These are phyloP conservation scores for Melitaea athalia DNA, from an alignment of 2,888 invertebrate species.

Conservation along the genomic window DNA sequence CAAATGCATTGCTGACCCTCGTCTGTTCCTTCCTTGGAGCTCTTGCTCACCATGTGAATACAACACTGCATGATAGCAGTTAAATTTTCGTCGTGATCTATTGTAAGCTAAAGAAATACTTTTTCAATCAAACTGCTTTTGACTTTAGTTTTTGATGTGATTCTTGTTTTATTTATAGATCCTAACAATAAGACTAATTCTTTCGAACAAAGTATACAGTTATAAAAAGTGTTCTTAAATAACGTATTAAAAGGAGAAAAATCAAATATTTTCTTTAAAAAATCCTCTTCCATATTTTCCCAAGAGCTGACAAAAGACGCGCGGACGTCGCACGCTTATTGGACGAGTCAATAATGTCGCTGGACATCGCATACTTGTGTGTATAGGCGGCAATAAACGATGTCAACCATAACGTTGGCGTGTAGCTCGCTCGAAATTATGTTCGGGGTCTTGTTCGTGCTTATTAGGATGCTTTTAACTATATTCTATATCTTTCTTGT, in stretches of 20 bases:
- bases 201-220: no score
- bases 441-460: slow-evolving; percentile 36
- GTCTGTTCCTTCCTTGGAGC: no score
- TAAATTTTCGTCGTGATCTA: no score
- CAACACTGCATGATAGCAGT: no score
- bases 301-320: slow-evolving; percentile 65
- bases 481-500: not conserved
- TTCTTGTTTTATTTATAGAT: no score
- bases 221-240: no score
- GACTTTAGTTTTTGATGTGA: no score
- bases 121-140: no score
- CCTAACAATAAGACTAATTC: no score
- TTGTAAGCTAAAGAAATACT: no score
- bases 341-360: slow-evolving; percentile 80
- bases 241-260: not conserved
- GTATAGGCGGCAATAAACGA: slow-evolving; percentile 64
- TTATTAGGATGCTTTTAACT: slow-evolving; percentile 23
- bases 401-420: slow-evolving; percentile 72
- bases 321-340: slow-evolving; percentile 74
- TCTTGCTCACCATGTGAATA: no score
- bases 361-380: slow-evolving; percentile 64
- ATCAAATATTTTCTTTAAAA: slow-evolving; percentile 13
- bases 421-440: slow-evolving; percentile 45
- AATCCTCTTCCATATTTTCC: slow-evolving; percentile 49
- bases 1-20: no score